phyloP scores from a whole-genome alignment of 1,140 invertebrate species.

The Cotesia chilonis region DNA sequence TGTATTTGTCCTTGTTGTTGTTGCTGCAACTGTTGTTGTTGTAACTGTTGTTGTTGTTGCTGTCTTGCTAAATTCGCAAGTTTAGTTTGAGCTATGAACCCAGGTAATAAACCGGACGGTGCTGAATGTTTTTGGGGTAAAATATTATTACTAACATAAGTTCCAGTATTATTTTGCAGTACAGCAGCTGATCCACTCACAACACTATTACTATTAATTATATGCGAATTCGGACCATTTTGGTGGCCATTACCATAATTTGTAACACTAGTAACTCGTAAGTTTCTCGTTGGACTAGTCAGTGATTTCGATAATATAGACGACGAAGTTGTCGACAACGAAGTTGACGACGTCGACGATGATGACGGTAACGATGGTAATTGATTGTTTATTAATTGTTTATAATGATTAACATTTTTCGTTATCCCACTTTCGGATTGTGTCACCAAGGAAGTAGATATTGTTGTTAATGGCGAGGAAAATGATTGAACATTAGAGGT shows the following conservation, averaged over 20 bases:
- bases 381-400: constrained; percentile 20
- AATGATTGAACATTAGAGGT: background rate
- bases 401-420: constrained; percentile 41
- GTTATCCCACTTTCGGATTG: constrained; percentile 45
- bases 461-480: constrained; percentile 22
- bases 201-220: constrained; percentile 28
- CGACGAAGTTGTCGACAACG: constrained; percentile 48
- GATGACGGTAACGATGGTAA: constrained; percentile 27
- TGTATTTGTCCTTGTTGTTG: constrained; percentile 36
- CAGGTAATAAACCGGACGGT: constrained; percentile 61
- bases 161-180: constrained; percentile 27
- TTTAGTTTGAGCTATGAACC: constrained; percentile 60
- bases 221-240: constrained; percentile 51
- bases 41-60: constrained; percentile 54
- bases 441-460: constrained; percentile 13
- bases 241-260: constrained; percentile 62
- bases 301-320: constrained; percentile 62
- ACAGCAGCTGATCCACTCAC: constrained; percentile 12
- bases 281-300: constrained; percentile 61
- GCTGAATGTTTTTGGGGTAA: constrained; percentile 61
- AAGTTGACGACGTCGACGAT: constrained; percentile 57
- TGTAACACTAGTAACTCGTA: constrained; percentile 40
- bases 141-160: constrained; percentile 50
- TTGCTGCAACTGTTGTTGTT: constrained; percentile 44
- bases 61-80: constrained; percentile 59